Base-by-base conservation (phyloP, 2,797 vertebrate species). In the Melanogrammus aeglefinus region DNA sequence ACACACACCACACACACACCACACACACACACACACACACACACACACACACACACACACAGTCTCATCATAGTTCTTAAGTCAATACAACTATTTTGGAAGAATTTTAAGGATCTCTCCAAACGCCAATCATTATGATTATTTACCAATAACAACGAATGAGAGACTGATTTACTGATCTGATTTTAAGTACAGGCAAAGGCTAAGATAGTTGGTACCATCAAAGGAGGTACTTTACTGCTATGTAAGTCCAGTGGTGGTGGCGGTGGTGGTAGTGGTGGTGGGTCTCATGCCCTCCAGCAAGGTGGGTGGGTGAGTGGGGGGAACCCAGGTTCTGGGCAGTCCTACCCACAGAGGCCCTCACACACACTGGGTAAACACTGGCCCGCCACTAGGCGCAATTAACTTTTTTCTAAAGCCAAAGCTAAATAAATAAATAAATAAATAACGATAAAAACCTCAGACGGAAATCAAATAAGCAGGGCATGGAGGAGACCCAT, bases 381-480 rank as follows among this genome's bases (percentile, higher is more conserved):
- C 79, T 38, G 76, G 31, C 75, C 78, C 4, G 88, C 90, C 83
- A 29, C 86, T 82, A 77, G 81, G 77, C 84, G 83, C 81, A 89
- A 92, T 92, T 91, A 90, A 90, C 85, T 77, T 75, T 77, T 80
- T 63, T 82, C 80, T 76, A 77, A 82, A 89, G 87, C 85, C 88
- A 83, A 80, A 86, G 82, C n/a, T n/a, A 72, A 71, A 74, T 66
- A 75, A 81, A 77, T 66, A 75, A 81, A 77, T 29, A 71, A 71
- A 63, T n/a, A 63, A 63, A 63, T 57, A 57, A 57, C 21, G 27
- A 71, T 29, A 35, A 13, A 81, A 84, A 79, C 41, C 81, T 86
- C 73, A 75, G 73, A 82, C 87, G 82, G 72, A 91, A 91, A 91
- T 88, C 80, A 91, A 92, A 92, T 84, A 91, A 93, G 89, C 87